phyloP scores from a whole-genome alignment of 1,140 invertebrate species.

The Procambarus virginalis region DNA sequence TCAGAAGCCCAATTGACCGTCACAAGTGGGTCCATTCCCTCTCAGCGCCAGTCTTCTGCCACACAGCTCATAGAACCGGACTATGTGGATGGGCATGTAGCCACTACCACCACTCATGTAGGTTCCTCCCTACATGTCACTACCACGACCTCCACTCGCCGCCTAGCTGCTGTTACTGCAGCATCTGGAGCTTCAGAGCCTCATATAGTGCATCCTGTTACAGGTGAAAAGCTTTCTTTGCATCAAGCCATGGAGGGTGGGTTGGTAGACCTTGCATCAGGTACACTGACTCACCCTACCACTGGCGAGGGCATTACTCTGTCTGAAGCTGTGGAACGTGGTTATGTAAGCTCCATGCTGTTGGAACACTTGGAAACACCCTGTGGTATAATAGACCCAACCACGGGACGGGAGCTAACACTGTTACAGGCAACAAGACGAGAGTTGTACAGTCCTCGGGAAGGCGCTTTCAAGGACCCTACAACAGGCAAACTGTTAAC shows the following conservation, averaged over 20 bases:
- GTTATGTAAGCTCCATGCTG: constrained; percentile 84
- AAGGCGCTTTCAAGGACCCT: constrained; percentile 78
- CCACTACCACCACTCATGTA: constrained; percentile 19
- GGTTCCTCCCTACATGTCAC: constrained; percentile 58
- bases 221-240: constrained; percentile 86
- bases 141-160: constrained; percentile 54
- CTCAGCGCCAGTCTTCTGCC: constrained; percentile 35
- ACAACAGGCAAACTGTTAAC: constrained; percentile 81
- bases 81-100: constrained; percentile 54
- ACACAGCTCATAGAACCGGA: constrained; percentile 59
- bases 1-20: constrained; percentile 53
- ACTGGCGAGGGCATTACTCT: constrained; percentile 76
- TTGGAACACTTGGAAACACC: constrained; percentile 84
- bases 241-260: constrained; percentile 87
- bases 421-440: constrained; percentile 91
- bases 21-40: constrained; percentile 30
- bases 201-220: constrained; percentile 83
- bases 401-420: constrained; percentile 81
- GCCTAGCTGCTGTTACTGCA: constrained; percentile 18
- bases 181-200: constrained; percentile 30
- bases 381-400: constrained; percentile 85
- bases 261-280: constrained; percentile 82
- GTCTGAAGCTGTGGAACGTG: constrained; percentile 85
- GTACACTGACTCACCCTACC: constrained; percentile 77
- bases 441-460: constrained; percentile 89